Base-by-base conservation (phyloP, 2,888 invertebrate species). In the Latheticus oryzae region DNA sequence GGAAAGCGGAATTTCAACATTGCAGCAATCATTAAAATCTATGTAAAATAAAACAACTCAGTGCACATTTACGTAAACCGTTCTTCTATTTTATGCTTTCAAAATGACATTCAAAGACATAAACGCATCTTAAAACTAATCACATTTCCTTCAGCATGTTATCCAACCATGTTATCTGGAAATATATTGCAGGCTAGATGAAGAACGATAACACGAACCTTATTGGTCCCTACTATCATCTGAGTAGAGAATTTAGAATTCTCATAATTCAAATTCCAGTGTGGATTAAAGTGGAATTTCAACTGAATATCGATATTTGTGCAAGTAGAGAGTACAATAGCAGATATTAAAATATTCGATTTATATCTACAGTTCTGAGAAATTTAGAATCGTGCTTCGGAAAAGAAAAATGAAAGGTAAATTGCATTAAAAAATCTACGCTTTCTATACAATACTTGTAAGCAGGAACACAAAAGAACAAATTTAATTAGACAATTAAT, bases 61-160 rank as follows among this genome's bases (percentile, higher is more conserved):
- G n/a, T n/a, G n/a, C n/a, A n/a, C n/a, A n/a, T n/a, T n/a, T n/a
- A n/a, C n/a, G n/a, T n/a, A n/a, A n/a, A n/a, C n/a, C n/a, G n/a
- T n/a, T n/a, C n/a, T n/a, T n/a, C n/a, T n/a, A n/a, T n/a, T n/a
- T 32, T 32, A 7, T 13, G n/a, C n/a, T 23, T 52, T 33, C 42
- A 52, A 52, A 42, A 52, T 52, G 52, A 19, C 52, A 52, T 28
- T 43, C 33, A 32, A n/a, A 24, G 42, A 37, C 35, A 43, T 28
- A 45, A 43, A 37, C 45, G 35, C 53, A 54, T 54, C 53, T 33
- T 43, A 45, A 54, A 54, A 54, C 45, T 54, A 54, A 45, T 45
- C 53, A 37, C 53, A 37, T 54, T 54, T 54, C 53, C 53, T 45
- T 13, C 45, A 37, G 53, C 53, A 45, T 54, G 35, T 37, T 43